Evolutionary conservation across 2,113 vertebrate genomes (phyloP).

Genomic region (Rhinopomastus cyanomelas): DNA sequence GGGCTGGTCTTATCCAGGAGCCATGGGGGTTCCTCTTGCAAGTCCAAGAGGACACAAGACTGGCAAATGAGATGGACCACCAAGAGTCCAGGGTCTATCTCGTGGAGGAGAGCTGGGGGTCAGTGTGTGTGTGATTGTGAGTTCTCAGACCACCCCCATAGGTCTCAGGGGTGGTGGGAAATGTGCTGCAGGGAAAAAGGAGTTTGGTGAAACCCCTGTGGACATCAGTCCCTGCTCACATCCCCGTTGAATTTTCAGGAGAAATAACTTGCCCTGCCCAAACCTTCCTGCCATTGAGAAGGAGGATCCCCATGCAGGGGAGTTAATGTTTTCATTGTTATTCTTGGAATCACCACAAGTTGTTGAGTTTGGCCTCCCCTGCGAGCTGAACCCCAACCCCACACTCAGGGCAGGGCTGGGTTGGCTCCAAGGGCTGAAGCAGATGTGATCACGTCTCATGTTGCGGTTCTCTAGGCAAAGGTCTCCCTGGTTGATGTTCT

Average conservation of each 20-base stretch:
- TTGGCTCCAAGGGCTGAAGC: not conserved
- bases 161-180: not conserved
- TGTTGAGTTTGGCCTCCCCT: not conserved
- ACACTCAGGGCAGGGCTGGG: not conserved
- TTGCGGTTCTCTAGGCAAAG: not conserved
- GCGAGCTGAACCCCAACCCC: not conserved
- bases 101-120: not conserved
- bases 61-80: not conserved
- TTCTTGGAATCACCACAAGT: not conserved
- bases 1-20: too few species aligned
- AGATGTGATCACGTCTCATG: rapidly evolving
- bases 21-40: not conserved
- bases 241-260: not conserved
- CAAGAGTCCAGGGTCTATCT: not conserved
- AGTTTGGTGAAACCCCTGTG: rapidly evolving
- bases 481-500: not conserved
- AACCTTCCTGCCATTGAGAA: not conserved
- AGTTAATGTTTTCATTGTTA: not conserved
- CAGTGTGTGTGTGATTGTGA: not conserved
- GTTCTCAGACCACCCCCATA: not conserved
- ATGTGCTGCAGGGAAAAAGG: not conserved
- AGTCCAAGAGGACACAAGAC: not conserved
- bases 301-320: not conserved
- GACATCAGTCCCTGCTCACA: too few species aligned
- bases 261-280: not conserved